Evolutionary conservation across 2,113 vertebrate species (phyloP), one percentile per base, ranked within the genome.

Genomic region (Puffinus mauretanicus): DNA sequence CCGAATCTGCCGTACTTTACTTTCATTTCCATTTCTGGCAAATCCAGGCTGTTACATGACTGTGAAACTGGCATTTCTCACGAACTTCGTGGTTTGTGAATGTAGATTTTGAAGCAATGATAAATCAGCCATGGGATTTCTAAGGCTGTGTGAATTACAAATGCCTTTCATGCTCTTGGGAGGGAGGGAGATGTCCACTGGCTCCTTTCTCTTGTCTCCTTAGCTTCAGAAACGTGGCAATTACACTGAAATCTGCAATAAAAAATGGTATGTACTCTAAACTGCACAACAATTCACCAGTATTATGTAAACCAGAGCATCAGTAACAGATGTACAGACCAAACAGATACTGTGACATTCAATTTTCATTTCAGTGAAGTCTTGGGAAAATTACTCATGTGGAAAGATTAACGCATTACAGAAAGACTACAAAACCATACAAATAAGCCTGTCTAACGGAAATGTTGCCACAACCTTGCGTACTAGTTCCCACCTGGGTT

Each of bases 301-400:
- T 40, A 42, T 82, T 82, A 75, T 52, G 54, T 70, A 91, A 94
- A 96, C 38, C 78, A 65, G 57, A 65, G 47, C 40, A 42, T 21
- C 25, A 76, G 30, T n/a, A 94, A 69, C 81, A 95, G 93, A 95
- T 72, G 87, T 49, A 87, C 60, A 91, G 86, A 91, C 65, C 47
- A 93, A 96, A 82, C 52, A 89, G 84, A 82, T 6, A 76, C 52
- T 2, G 7, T 84, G 81, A 93, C 62, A 79, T 29, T 94, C 82
- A 57, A 18, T 69, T 79, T 60, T 79, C 38, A 36, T 75, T 61
- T 93, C 5, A 0, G 17, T 71, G 62, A 49, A 64, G 49, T 84
- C 57, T 69, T 36, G 44, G 49, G 70, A 29, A 82, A 80, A 94
- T 91, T 87, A 76, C 46, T 95, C 52, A 54, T 61, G 26, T 13